These are phyloP conservation scores for Copidosoma aretas DNA, from an alignment of 2,888 invertebrate genomes.

Conservation along the genomic window DNA sequence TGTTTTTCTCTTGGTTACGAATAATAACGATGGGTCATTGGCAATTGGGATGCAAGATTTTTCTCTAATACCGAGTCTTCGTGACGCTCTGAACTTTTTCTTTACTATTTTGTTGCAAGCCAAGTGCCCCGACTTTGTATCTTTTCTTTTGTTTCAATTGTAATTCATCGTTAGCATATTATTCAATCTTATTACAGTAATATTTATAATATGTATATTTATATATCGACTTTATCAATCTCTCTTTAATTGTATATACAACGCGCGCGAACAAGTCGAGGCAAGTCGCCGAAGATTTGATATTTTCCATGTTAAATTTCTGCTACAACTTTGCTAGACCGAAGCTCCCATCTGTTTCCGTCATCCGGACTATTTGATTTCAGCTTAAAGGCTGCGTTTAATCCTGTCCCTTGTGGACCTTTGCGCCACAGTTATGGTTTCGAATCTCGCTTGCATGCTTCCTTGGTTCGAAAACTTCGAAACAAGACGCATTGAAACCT, in stretches of 20 bases:
- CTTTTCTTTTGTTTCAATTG: slow-evolving; percentile 44
- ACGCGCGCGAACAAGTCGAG: slow-evolving; percentile 31
- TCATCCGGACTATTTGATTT: slow-evolving; percentile 25
- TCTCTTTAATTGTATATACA: slow-evolving; percentile 50
- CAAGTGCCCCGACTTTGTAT: slow-evolving; percentile 52
- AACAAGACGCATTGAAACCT: slow-evolving; percentile 5
- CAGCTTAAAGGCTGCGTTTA: slow-evolving; percentile 1
- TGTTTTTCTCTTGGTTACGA: slow-evolving; percentile 45
- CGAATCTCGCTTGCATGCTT: background rate
- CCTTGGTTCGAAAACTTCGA: slow-evolving; percentile 4
- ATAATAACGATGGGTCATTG: slow-evolving; percentile 58
- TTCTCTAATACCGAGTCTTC: slow-evolving; percentile 47
- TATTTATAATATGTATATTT: slow-evolving; percentile 59
- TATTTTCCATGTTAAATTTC: background rate
- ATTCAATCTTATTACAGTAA: slow-evolving; percentile 56
- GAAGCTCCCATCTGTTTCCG: slow-evolving; percentile 6
- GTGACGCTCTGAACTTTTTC: slow-evolving; percentile 47
- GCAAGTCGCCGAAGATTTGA: slow-evolving; percentile 31
- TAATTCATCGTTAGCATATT: slow-evolving; percentile 52
- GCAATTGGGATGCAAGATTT: slow-evolving; percentile 55
- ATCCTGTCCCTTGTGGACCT: slow-evolving; percentile 3
- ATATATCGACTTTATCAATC: slow-evolving; percentile 45
- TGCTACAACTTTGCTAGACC: slow-evolving; percentile 18
- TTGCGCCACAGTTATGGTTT: background rate
- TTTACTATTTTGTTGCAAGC: slow-evolving; percentile 50